Evolutionary conservation across 92 coral and sea anemone genomes (phyloP), one percentile per base, ranked within the genome.

Genomic region (Palythoa grandis): DNA sequence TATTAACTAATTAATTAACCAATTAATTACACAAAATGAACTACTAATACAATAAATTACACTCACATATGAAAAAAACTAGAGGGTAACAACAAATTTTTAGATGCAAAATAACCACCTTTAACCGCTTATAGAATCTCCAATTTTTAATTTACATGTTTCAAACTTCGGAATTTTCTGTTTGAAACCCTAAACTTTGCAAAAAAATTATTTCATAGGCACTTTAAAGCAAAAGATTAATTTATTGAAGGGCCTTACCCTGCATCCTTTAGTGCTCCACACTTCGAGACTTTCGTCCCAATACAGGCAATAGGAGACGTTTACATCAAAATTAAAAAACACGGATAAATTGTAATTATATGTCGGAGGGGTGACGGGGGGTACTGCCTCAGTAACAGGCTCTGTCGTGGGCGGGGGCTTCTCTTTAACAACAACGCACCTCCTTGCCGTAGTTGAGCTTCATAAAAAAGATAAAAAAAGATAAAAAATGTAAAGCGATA

Each of bases 231-330:
- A 22, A 22, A 25, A 67, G 72, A 15, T 11, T 7, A 7, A 19
- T 11, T 22, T 17, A 23, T 22, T 23, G 20, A 38, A 4, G 38
- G 1, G 19, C 12, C 91, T 79, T 88, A 95, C 98, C 98, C 86
- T 74, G 87, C 98, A 95, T 10, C 98, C 98, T 4, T 85, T 77
- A 2, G 94, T 92, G 77, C 93, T 93, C 98, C 98, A 95, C 70
- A 70, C 87, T 15, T 95, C 93, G 1, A 70, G 84, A 25, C 54
- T 52, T 40, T 85, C 92, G 72, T 95, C 87, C 94, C 95, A 93
- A 54, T 77, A 95, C 35, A 95, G 63, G 74, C 98, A 95, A 7
- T 89, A 78, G 23, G 88, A 94, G 24, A 92, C 79, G 60, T 87
- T 88, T 35, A 90, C 91, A 1, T 90, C 92, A 38, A 94, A 92